Evolutionary conservation across 2,888 invertebrate species (phyloP).

Genomic region (Stenichneumon culpator): DNA sequence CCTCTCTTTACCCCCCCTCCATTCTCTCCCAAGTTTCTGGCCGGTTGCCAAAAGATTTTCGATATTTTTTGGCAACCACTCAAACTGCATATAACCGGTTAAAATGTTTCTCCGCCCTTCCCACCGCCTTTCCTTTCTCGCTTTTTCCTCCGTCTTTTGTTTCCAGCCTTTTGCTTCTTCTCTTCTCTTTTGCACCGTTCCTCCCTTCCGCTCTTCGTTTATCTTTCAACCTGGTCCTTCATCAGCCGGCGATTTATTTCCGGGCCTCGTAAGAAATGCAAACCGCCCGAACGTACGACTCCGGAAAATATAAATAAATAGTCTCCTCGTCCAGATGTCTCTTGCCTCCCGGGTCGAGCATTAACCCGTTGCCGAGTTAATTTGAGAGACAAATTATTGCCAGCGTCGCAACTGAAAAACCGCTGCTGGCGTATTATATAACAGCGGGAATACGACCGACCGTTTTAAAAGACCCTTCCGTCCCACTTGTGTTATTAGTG

Average conservation of each 20-base stretch:
- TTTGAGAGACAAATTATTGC: conserved; percentile 10
- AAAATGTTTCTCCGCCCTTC: conserved; percentile 78
- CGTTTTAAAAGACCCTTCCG: background rate
- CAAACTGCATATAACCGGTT: conserved; percentile 80
- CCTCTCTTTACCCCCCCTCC: conserved; percentile 25
- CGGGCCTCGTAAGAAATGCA: conserved; percentile 20
- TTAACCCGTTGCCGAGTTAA: conserved; percentile 11
- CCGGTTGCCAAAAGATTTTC: conserved; percentile 80
- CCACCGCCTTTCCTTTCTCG: conserved; percentile 64
- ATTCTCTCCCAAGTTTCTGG: conserved; percentile 70
- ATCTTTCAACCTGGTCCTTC: conserved; percentile 48
- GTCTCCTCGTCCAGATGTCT: background rate
- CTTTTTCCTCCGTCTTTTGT: conserved; percentile 42
- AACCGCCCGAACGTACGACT: background rate
- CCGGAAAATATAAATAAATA: conserved; percentile 27
- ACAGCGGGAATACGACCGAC: background rate
- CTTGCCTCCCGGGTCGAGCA: conserved; percentile 10
- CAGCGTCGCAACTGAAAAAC: conserved; percentile 3
- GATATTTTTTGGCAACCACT: conserved; percentile 82
- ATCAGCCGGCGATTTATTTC: conserved; percentile 34
- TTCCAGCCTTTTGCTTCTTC: background rate
- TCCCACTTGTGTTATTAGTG: conserved; percentile 9
- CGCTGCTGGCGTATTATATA: background rate
- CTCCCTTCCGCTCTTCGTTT: conserved; percentile 47
- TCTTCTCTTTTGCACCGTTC: background rate